Base-by-base conservation (phyloP, 1,140 invertebrate genomes). In the Microplitis demolitor region DNA sequence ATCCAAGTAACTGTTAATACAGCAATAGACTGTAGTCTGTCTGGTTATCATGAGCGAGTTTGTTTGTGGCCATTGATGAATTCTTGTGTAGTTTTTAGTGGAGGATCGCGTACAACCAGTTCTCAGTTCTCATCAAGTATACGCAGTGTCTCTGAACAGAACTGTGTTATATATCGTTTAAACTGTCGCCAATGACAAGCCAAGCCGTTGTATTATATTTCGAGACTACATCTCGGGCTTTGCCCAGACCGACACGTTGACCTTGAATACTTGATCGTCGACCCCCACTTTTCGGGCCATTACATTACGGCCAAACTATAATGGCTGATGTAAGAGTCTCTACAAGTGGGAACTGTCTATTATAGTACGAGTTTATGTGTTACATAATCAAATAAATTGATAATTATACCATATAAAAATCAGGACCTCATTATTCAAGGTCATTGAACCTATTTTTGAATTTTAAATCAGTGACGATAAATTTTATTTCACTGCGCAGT, bases 211-310 rank as follows among this genome's bases (percentile, higher is more conserved):
- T 53, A 71, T 69, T 39, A 66, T 69, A 51, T 75, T 71, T 72
- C 73, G 72, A 64, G 67, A 72, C 45, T 66, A 66, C 51, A 56
- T 73, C 58, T 37, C 35, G 61, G n/a, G 68, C 76, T 77, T 72
- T 76, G 56, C 78, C 74, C 77, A 75, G 69, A 76, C 71, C 77
- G 76, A 82, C 80, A 82, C 56, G 80, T 80, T 80, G 79, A 76
- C 82, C 82, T 84, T 83, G 82, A 78, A 69, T 76, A 73, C 72
- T 69, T 60, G 69, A 31, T 68, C 71, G 37, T 39, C 39, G 39
- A 45, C 11, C 39, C 39, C 77, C 78, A 66, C 70, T 72, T 73
- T 67, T 63, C 24, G 62, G 58, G 68, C 35, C 69, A 11, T 45
- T 45, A 76, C 78, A 81, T 81, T 81, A 80, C 74, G 76, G 66